Evolutionary conservation across 2,888 invertebrate genomes (phyloP), one percentile per base, ranked within the genome.

Genomic region (Theretra japonica): DNA sequence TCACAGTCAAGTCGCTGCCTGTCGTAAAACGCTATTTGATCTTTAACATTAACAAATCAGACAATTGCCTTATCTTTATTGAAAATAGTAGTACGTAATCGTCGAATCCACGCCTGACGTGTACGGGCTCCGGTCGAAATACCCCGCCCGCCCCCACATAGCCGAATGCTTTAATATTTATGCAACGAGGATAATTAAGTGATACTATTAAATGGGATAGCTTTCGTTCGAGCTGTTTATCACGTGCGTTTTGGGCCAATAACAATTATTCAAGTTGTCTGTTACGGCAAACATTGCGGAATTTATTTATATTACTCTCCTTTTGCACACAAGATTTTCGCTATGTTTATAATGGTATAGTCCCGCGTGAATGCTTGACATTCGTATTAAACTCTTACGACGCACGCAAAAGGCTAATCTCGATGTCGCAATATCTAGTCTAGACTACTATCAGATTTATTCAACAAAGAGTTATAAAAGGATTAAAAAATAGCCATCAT

Each of bases 151-250:
- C 72, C 72, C 69, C 68, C 71, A 70, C 73, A 71, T 59, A 23
- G 17, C 73, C 70, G 69, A 70, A 74, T 62, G 33, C 33, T 71
- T 65, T 71, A 71, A 71, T 77, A 76, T 76, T 76, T 75, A 74
- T 59, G 68, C 73, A 70, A 70, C 74, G 73, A 70, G 73, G 69
- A 75, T 73, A 72, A 73, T 75, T 75, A 74, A 76, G 70, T 73
- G 76, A 74, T 74, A 71, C 70, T 69, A 68, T 73, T 74, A 60
- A 33, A 73, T 73, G 68, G 59, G 50, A 72, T 69, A 69, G 69
- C 73, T 75, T 77, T 76, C 71, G 72, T 75, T 73, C 65, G 53
- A 68, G 62, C 73, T 70, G 73, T 79, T 72, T 74, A 79, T 76
- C 75, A 73, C 72, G 48, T 73, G 73, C 70, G 57, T 70, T 73